Base-by-base conservation (phyloP, 2,797 vertebrate genomes). In the Hephaestus fuliginosus region DNA sequence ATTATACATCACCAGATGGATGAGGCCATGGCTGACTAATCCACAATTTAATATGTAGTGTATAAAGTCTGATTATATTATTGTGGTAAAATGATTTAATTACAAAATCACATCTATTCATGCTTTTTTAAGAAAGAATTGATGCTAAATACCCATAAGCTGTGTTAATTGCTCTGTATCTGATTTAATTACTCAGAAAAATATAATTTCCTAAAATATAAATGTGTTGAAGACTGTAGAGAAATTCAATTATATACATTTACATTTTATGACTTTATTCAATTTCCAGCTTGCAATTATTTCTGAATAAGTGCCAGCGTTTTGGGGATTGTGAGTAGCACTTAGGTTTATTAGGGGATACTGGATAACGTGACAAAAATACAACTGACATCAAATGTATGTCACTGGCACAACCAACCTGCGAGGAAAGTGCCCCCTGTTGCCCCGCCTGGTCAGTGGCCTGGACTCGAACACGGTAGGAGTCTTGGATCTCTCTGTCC, bases 401-500 rank as follows among this genome's bases (percentile, higher is more conserved):
- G 43, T 72, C 20, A 67, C n/a, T 1, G 7, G 30, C 5, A 58
- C 28, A 8, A 81, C 80, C 91, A 63, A 96, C 95, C 77, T 96
- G 95, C 25, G 97, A 96, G 85, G 95, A 96, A 51, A 97, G 96
- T 46, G 97, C 94, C 74, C 97, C 97, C 63, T 95, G 95, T 89
- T 96, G 96, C 1, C 95, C 96, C 3, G 94, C 96, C 57, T 96
- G 96, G 91, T 99, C 98, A 7, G 95, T 92, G 18, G 97, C 98
- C 87, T 94, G 96, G 87, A 98, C 90, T 25, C 91, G 95, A 2
- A 99, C 82, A 0, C 88, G 94, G 82, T 98, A 98, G 0, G 96
- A 93, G 56, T 98, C 97, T 58, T 92, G 95, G 10, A 95, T 91
- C 73, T 99, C 98, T 78, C 97, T 95, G 94, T 99, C 98, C 88